Evolutionary conservation across 2,888 invertebrate genomes (phyloP), one percentile per base, ranked within the genome.

Genomic region (Andrena bucephala): DNA sequence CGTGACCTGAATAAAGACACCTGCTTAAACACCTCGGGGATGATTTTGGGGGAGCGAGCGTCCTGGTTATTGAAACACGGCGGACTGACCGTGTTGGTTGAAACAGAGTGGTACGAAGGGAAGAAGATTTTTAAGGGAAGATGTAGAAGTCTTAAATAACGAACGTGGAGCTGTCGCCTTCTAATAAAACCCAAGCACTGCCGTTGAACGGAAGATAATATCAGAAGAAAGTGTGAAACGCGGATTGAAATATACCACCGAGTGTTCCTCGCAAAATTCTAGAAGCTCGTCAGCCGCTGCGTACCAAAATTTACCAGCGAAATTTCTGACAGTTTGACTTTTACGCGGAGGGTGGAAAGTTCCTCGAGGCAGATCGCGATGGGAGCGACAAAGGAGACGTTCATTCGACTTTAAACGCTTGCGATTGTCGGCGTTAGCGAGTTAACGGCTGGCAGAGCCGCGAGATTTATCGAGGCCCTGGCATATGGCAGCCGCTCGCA

Each of bases 381-480:
- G 63, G 42, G 54, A 71, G 60, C 66, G 48, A 31, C 48, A 72
- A 8, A n/a, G 10, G 65, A 54, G 36, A 65, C 77, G 60, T 66
- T 83, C 73, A 77, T 73, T 50, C 52, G 72, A 73, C 59, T 68
- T 70, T 80, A 77, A 83, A 66, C 66, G 72, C 67, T 72, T 73
- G 63, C 69, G 66, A 76, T 77, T 66, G 76, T 73, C 73, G 42
- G 60, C 75, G 69, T 59, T n/a, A 59, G 33, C 31, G 36, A 69
- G 36, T 68, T 73, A 69, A 65, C 77, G 60, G 13, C 72, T 24
- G 59, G 36, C n/a, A 69, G 54, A 59, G 48, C 52, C 8, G 10
- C 52, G 42, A 76, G 72, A 80, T 81, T 81, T 81, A 81, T 77
- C 72, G 77, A 69, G 68, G 59, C 20, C 71, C 71, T 50, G 63